These are phyloP conservation scores for Garrulus glandarius DNA, from an alignment of 2,797 vertebrate species.

Conservation along the genomic window DNA sequence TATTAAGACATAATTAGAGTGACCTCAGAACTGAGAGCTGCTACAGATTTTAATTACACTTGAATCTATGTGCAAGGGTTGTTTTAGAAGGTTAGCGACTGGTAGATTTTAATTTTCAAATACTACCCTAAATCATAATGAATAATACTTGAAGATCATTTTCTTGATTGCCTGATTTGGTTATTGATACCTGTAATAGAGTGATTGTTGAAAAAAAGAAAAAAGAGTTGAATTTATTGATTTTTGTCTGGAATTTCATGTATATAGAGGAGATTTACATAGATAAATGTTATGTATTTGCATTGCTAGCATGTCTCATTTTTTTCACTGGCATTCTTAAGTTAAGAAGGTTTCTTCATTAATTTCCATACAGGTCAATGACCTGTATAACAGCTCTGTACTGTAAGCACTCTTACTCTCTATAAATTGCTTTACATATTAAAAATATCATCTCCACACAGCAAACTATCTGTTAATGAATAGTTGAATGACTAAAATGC, in stretches of 20 bases:
- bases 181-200: not conserved
- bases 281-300: not conserved
- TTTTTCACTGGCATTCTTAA: not conserved
- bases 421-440: conserved; percentile 41
- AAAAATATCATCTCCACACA: conserved; percentile 43
- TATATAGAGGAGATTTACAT: not conserved
- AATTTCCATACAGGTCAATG: conserved; percentile 49
- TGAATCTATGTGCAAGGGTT: conserved; percentile 16
- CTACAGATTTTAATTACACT: not conserved
- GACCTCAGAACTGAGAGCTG: not conserved
- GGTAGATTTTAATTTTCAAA: not conserved
- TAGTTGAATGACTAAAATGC: conserved; percentile 2
- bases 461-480: conserved; percentile 49
- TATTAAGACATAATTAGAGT: not conserved
- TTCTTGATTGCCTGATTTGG: not conserved
- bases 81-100: conserved; percentile 20
- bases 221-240: not conserved
- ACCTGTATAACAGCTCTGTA: conserved; percentile 27
- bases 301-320: not conserved
- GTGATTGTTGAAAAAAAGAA: not conserved
- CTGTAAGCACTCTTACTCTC: conserved; percentile 48
- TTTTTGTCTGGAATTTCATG: not conserved
- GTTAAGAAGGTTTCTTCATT: conserved; percentile 40
- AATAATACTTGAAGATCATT: not conserved
- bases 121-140: not conserved